Conservation (phyloP, 2,113 vertebrate species). For the Oriolus oriolus region DNA sequence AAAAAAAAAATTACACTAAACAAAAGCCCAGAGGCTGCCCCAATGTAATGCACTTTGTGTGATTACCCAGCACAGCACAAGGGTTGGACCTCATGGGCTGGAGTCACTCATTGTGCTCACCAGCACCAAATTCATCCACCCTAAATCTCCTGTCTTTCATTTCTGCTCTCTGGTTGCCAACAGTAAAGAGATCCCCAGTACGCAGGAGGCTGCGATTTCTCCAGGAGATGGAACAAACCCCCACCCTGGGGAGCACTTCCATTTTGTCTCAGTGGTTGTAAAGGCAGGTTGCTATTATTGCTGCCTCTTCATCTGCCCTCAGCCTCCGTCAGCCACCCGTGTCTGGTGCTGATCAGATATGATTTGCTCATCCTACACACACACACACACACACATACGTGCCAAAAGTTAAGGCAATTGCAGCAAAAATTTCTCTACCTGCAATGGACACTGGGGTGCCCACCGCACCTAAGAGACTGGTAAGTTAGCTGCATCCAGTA, state of each 20-base stretch:
- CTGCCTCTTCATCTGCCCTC: neutral
- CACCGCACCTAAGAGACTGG: constrained; percentile 21
- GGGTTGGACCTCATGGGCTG: accelerated
- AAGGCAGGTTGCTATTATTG: neutral
- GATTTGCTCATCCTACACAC: neutral
- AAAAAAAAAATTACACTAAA: neutral
- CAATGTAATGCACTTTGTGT: accelerated
- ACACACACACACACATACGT: accelerated
- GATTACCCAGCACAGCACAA: neutral
- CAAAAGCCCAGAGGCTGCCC: neutral
- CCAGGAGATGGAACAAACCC: neutral
- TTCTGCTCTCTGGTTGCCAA: neutral
- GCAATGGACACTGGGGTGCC: neutral
- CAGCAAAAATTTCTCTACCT: constrained; percentile 5
- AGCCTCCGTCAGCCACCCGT: accelerated
- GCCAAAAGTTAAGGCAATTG: neutral
- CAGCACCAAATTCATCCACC: neutral
- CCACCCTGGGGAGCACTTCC: neutral
- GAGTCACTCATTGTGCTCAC: accelerated
- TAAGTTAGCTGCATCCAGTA: constrained; percentile 61
- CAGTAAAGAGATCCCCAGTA: neutral
- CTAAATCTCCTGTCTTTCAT: neutral
- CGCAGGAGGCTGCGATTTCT: accelerated
- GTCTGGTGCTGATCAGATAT: neutral
- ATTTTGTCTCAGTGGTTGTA: neutral